Conservation (phyloP, 2,113 vertebrate species). For the Muntiacus muntjak region DNA sequence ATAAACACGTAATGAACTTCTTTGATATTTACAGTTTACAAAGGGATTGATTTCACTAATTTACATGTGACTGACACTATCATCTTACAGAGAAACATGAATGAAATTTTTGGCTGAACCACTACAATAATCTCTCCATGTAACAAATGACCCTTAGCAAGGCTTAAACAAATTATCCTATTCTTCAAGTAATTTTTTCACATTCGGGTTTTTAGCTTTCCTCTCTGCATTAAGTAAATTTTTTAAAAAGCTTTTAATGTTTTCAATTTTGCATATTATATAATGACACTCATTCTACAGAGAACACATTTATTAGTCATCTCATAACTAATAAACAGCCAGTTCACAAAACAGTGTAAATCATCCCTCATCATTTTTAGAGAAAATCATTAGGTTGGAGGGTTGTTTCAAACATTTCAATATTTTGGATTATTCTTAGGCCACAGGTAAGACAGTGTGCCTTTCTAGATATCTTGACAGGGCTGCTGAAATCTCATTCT, state of each 20-base stretch:
- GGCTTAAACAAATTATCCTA: neutral
- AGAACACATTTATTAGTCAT: neutral
- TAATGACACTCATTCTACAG: slow-evolving; percentile 2
- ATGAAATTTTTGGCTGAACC: neutral
- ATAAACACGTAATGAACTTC: neutral
- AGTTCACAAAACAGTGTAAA: neutral
- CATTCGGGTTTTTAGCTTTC: neutral
- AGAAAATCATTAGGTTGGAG: neutral
- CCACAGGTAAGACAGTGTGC: neutral
- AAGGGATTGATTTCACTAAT: neutral
- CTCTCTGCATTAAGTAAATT: neutral
- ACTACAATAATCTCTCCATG: slow-evolving; percentile 13
- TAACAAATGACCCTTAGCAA: neutral
- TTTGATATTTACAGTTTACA: slow-evolving; percentile 15
- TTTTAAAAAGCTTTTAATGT: neutral
- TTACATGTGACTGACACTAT: neutral
- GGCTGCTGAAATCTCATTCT: slow-evolving; percentile 59
- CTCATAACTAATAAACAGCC: neutral
- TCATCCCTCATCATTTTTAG: slow-evolving; percentile 1
- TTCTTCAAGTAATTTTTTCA: neutral
- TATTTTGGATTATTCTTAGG: slow-evolving; percentile 43
- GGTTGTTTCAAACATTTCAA: neutral
- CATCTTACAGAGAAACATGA: neutral
- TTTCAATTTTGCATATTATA: neutral
- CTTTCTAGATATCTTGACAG: slow-evolving; percentile 53